These are phyloP conservation scores for Rhodinocichla rosea DNA, from an alignment of 2,113 vertebrate species.

Conservation along the genomic window DNA sequence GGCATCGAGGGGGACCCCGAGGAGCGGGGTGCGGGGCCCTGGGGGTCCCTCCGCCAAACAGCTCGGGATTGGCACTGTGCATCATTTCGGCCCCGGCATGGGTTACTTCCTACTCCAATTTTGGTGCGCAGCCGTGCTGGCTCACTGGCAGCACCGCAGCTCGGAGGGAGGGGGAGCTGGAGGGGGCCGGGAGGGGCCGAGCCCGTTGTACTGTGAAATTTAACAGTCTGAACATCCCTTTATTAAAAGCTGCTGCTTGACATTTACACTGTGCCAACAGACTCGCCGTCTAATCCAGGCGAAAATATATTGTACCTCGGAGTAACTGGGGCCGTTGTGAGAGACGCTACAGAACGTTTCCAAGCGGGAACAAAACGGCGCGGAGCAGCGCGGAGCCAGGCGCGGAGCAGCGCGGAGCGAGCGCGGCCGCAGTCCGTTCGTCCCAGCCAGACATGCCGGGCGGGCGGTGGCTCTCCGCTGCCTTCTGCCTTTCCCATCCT, in stretches of 20 bases:
- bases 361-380: conserved; percentile 36
- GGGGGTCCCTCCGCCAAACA: background rate
- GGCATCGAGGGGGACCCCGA: no score
- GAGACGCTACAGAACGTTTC: conserved; percentile 33
- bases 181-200: background rate
- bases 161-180: background rate
- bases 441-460: background rate
- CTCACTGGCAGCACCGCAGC: background rate
- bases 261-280: conserved; percentile 75
- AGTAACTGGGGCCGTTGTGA: conserved; percentile 20
- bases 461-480: no score
- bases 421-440: background rate
- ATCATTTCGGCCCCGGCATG: background rate
- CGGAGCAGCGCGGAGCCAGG: background rate
- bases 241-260: conserved; percentile 76
- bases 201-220: conserved; percentile 56
- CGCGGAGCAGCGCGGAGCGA: background rate
- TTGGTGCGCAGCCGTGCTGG: background rate
- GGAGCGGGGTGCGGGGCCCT: background rate
- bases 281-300: conserved; percentile 66
- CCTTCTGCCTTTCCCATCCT: background rate
- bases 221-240: conserved; percentile 73
- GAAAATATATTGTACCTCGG: conserved; percentile 50
- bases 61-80: background rate
- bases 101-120: conserved; percentile 55